These are phyloP conservation scores for Dolichallabes microphthalmus DNA, from an alignment of 2,113 vertebrate genomes.

Conservation along the genomic window DNA sequence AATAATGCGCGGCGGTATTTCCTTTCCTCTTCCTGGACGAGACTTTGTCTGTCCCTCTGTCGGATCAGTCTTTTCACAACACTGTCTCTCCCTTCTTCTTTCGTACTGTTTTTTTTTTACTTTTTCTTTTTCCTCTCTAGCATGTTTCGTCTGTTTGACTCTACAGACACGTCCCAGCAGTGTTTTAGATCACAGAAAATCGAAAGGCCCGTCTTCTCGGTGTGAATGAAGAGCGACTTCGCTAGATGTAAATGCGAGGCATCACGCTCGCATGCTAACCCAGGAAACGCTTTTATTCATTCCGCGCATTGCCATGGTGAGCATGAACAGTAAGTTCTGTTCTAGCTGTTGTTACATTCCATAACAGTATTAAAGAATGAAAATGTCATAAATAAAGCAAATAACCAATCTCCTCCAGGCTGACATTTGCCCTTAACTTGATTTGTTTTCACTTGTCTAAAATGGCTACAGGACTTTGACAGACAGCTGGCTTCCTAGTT, in stretches of 20 bases:
- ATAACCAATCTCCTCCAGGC: constrained; percentile 22
- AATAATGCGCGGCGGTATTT: constrained; percentile 72
- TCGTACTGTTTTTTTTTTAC: neutral
- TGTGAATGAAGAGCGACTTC: constrained; percentile 43
- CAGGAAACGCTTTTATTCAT: constrained; percentile 29
- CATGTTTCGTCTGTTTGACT: neutral
- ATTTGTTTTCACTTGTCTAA: constrained; percentile 30
- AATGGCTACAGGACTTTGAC: constrained; percentile 9
- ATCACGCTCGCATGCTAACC: constrained; percentile 42
- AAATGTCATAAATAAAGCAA: constrained; percentile 37
- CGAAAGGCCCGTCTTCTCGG: constrained; percentile 23
- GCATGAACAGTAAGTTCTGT: constrained; percentile 1
- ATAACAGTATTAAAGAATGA: constrained; percentile 39
- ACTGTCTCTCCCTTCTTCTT: neutral
- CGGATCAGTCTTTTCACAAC: constrained; percentile 43
- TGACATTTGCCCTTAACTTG: neutral
- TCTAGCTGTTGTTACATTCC: constrained; percentile 24
- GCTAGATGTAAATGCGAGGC: constrained; percentile 42
- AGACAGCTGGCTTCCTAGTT: neutral
- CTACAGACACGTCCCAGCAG: neutral
- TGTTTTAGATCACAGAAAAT: constrained; percentile 39
- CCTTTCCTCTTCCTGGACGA: constrained; percentile 59
- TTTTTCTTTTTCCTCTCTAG: neutral
- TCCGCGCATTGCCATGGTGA: constrained; percentile 46
- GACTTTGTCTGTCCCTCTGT: constrained; percentile 49